Conservation (phyloP, 2,888 invertebrate species). For the Heliothis peltigera region DNA sequence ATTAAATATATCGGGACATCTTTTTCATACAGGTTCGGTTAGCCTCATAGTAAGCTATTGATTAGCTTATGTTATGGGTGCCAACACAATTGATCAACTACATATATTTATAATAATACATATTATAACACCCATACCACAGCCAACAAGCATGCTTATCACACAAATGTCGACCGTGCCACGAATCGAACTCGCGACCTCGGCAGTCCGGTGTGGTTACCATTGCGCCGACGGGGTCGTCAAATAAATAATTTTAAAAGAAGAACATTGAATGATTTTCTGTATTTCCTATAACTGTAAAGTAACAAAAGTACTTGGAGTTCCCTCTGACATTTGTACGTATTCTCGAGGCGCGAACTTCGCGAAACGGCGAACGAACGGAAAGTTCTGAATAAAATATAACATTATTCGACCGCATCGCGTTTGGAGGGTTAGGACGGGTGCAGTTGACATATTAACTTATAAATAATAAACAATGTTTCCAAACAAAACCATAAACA, state of each 20-base stretch:
- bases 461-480: constrained; percentile 59
- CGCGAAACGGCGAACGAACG: constrained; percentile 61
- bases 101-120: too few relatives aligned
- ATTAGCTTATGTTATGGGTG: too few relatives aligned
- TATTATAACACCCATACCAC: too few relatives aligned
- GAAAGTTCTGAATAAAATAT: constrained; percentile 73
- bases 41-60: too few relatives aligned
- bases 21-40: too few relatives aligned
- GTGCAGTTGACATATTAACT: constrained; percentile 63
- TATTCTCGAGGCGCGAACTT: constrained; percentile 55
- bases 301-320: constrained; percentile 54
- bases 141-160: too few relatives aligned
- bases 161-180: too few relatives aligned
- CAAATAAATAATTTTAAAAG: constrained; percentile 29
- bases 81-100: too few relatives aligned
- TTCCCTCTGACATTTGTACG: constrained; percentile 55
- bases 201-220: too few relatives aligned
- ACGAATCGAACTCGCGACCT: too few relatives aligned
- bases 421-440: constrained; percentile 53
- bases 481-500: constrained; percentile 43
- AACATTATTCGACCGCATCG: constrained; percentile 67
- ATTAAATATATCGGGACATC: too few relatives aligned
- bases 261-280: constrained; percentile 44
- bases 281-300: constrained; percentile 25
- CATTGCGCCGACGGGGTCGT: too few relatives aligned